Percentiles rank a stretch among this genome's conserved stretches.
phyloP scores from a whole-genome alignment of 2,113 vertebrate genomes.

The Phycodurus eques region DNA sequence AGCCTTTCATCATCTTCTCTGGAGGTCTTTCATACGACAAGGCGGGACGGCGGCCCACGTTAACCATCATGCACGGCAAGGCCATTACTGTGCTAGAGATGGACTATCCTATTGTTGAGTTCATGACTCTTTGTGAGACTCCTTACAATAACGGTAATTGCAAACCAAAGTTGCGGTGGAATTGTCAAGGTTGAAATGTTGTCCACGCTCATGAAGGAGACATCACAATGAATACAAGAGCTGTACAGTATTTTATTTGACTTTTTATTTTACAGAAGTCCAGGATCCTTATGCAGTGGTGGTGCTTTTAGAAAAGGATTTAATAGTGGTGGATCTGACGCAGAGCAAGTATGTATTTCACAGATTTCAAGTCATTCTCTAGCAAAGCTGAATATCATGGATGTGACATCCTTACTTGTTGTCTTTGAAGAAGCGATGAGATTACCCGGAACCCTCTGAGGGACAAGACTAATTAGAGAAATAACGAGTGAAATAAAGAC shows the following conservation, averaged over 20 bases:
- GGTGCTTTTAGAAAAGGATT: constrained; percentile 92
- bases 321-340: constrained; percentile 91
- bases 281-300: constrained; percentile 95
- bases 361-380: not conserved
- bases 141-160: constrained; percentile 94
- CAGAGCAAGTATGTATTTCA: constrained; percentile 88
- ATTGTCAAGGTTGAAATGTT: not conserved
- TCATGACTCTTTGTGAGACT: constrained; percentile 95
- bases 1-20: constrained; percentile 96
- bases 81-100: constrained; percentile 97
- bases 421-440: constrained; percentile 1
- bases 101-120: constrained; percentile 98
- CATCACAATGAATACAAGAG: not conserved
- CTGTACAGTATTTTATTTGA: not conserved
- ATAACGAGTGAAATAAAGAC: not conserved
- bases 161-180: not conserved
- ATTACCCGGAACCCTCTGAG: not conserved
- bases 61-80: constrained; percentile 99
- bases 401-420: not conserved
- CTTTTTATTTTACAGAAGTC: constrained; percentile 77
- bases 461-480: not conserved
- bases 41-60: constrained; percentile 86
- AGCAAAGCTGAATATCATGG: not conserved
- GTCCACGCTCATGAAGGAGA: not conserved
- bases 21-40: constrained; percentile 96